phyloP scores from a whole-genome alignment of 2,888 invertebrate genomes.

The Andrena bucephala region DNA sequence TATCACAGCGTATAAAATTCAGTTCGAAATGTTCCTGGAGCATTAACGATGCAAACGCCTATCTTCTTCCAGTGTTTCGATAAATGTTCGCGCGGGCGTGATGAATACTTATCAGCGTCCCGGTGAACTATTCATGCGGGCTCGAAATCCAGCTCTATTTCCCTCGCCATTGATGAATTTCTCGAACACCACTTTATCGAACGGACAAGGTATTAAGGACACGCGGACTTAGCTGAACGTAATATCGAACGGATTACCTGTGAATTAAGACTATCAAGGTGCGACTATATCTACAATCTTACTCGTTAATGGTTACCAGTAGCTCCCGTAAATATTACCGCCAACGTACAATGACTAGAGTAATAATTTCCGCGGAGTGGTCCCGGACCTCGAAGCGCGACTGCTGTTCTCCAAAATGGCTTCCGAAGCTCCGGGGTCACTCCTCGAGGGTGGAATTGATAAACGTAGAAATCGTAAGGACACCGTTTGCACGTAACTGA shows the following conservation, averaged over 20 bases:
- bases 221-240: background rate
- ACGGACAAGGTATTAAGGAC: no score
- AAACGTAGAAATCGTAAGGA: slow-evolving; percentile 37
- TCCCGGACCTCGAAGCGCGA: slow-evolving; percentile 4
- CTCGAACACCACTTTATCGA: background rate
- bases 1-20: background rate
- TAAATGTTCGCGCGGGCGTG: background rate
- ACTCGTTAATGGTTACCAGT: slow-evolving; percentile 17
- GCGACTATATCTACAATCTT: slow-evolving; percentile 22
- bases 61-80: slow-evolving; percentile 11
- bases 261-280: slow-evolving; percentile 41
- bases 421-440: slow-evolving; percentile 13
- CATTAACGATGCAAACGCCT: slow-evolving; percentile 24
- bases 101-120: slow-evolving; percentile 24
- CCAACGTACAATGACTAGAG: slow-evolving; percentile 27
- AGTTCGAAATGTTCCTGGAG: slow-evolving; percentile 41
- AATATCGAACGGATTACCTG: background rate
- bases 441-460: slow-evolving; percentile 43
- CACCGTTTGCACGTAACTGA: slow-evolving; percentile 22
- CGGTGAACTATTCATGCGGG: slow-evolving; percentile 28
- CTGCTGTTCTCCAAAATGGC: background rate
- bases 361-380: slow-evolving; percentile 28
- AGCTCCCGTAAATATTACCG: slow-evolving; percentile 6
- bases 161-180: background rate
- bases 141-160: slow-evolving; percentile 13